Evolutionary conservation across 1,140 invertebrate genomes (phyloP).

Genomic region (Tetraneura akinire): DNA sequence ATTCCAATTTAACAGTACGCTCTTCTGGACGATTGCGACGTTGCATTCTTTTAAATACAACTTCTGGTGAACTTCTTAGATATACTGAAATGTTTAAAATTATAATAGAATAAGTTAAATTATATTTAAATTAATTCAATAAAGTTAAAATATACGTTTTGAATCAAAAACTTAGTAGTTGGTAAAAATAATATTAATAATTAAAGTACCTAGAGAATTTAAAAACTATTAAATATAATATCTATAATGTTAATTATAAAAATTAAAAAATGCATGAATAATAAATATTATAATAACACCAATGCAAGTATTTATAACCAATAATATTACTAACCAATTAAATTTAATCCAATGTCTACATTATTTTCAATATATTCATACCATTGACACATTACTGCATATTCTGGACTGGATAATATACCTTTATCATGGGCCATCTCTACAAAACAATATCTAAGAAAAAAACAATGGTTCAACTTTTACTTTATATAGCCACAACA

Average conservation of each 20-base stretch:
- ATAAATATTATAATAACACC: too few species aligned
- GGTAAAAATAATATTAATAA: too few species aligned
- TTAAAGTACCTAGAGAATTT: too few species aligned
- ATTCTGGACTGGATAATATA: constrained; percentile 61
- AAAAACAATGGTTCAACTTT: not conserved
- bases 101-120: not conserved
- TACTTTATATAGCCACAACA: too few species aligned
- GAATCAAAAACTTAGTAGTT: too few species aligned
- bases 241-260: too few species aligned
- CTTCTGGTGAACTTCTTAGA: constrained; percentile 62
- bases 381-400: constrained; percentile 62
- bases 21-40: constrained; percentile 63
- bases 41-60: constrained; percentile 62
- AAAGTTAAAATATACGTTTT: too few species aligned
- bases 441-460: constrained; percentile 63
- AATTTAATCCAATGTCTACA: constrained; percentile 61
- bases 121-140: not conserved
- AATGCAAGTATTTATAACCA: too few species aligned
- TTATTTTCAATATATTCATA: constrained; percentile 61
- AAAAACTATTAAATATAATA: too few species aligned
- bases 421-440: constrained; percentile 62
- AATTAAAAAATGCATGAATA: too few species aligned
- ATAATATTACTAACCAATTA: constrained; percentile 58
- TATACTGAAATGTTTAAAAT: constrained; percentile 60
- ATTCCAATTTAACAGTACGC: constrained; percentile 58